A percentile compares a stretch with the other conserved stretches of the same genome.
These are phyloP conservation scores for Scolopax mira DNA, from an alignment of 2,113 vertebrate species.

Conservation along the genomic window DNA sequence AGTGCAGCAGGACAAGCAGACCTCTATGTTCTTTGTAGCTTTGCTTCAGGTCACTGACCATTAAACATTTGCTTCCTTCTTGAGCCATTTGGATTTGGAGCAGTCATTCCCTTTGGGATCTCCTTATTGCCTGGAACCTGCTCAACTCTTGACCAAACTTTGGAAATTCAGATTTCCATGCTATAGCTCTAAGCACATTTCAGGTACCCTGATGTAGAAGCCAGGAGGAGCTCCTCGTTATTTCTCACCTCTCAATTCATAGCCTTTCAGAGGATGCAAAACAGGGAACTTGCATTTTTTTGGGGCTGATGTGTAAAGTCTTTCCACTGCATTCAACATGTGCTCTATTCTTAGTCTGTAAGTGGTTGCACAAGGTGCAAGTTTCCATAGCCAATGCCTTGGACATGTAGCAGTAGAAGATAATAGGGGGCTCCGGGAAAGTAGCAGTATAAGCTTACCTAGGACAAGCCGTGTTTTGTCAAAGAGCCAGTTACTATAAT, in stretches of 20 bases:
- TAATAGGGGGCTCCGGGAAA: not conserved
- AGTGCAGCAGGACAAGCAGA: not conserved
- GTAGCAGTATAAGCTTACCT: not conserved
- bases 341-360: not conserved
- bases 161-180: not conserved
- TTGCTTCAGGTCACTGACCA: not conserved
- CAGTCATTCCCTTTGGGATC: not conserved
- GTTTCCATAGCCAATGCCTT: not conserved
- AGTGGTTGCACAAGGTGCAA: not conserved
- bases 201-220: not conserved
- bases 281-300: conserved; percentile 11
- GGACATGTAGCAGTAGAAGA: not conserved
- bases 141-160: not conserved
- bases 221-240: not conserved
- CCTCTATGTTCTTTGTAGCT: rapidly evolving
- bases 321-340: not conserved
- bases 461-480: not conserved
- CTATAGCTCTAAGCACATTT: not conserved
- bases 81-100: not conserved
- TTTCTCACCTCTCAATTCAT: not conserved
- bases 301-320: not conserved
- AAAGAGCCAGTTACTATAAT: not conserved
- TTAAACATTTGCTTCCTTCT: not conserved
- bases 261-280: not conserved
- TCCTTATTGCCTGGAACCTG: not conserved